Evolutionary conservation across 2,797 vertebrate species (phyloP), one percentile per base, ranked within the genome.

Genomic region (Sebastes diploproa): DNA sequence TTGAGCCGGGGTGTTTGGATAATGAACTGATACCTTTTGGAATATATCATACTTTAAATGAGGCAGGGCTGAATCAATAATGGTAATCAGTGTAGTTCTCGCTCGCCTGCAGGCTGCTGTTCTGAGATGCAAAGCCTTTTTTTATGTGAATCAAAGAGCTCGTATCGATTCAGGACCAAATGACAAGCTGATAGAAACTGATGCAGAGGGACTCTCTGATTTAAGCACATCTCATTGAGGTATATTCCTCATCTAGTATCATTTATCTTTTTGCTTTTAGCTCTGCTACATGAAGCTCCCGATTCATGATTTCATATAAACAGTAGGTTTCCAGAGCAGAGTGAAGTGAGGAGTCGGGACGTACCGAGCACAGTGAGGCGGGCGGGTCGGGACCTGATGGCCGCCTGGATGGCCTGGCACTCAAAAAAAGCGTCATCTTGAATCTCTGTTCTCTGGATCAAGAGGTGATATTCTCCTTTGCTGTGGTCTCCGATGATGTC

Each of bases 341-440:
- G 38, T 22, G 36, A 32, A 71, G 60, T 23, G n/a, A n/a, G 12
- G 23, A 56, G 30, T 22, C 0, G 34, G 9, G 59, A 56, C 96
- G 95, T 91, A 98, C 97, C 97, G 0, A 98, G 94, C 13, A 98
- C 97, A 0, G 97, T 98, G 86, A 98, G 96, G 2, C 96, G 95
- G 20, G 97, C 97, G 0, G 97, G 97, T 58, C 95, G 86, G 46
- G 97, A 97, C 54, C 97, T 93, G 83, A 97, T 96, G 72, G 97
- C 97, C 0, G 96, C 97, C 61, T 98, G 97, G 82, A 97, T 98
- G 82, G 97, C 97, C 87, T 98, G 97, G 73, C 97, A 98, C 85
- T 98, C 97, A 0, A 98, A 98, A 77, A 96, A 94, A 0, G 97
- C 97, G 0, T 98, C 97, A 23, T 98, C 97, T 23, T 95, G 94